Conservation (phyloP, 2,888 invertebrate species). For the Malachius bipustulatus region DNA sequence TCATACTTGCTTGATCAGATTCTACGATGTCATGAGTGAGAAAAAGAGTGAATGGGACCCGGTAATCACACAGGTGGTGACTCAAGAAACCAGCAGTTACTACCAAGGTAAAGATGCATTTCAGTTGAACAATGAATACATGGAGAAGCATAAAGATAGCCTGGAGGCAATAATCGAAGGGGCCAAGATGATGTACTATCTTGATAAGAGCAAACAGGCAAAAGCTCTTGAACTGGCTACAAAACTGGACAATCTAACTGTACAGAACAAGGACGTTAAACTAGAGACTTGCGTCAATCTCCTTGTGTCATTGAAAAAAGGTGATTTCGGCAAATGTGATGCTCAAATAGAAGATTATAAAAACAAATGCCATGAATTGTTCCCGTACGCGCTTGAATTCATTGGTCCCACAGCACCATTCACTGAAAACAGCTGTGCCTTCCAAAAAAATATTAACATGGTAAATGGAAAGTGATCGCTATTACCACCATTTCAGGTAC, state of each 20-base stretch:
- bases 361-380: constrained; percentile 57
- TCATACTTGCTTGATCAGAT: constrained; percentile 77
- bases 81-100: constrained; percentile 41
- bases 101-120: constrained; percentile 47
- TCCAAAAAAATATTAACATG: constrained; percentile 1
- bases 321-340: constrained; percentile 69
- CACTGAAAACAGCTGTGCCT: constrained; percentile 24
- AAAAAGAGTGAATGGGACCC: constrained; percentile 38
- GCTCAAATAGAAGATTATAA: constrained; percentile 56
- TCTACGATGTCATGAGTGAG: constrained; percentile 45
- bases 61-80: constrained; percentile 41
- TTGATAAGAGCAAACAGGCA: constrained; percentile 54
- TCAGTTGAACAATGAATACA: constrained; percentile 58
- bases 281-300: constrained; percentile 73
- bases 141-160: constrained; percentile 47
- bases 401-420: constrained; percentile 29
- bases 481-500: no score
- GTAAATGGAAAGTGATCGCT: constrained; percentile 27
- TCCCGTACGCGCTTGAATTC: constrained; percentile 72
- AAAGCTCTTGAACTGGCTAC: constrained; percentile 52
- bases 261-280: constrained; percentile 40
- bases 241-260: constrained; percentile 43
- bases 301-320: constrained; percentile 61
- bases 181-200: constrained; percentile 65
- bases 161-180: constrained; percentile 72